Evolutionary conservation across 2,113 vertebrate species (phyloP).

Genomic region (Seriola quinqueradiata): DNA sequence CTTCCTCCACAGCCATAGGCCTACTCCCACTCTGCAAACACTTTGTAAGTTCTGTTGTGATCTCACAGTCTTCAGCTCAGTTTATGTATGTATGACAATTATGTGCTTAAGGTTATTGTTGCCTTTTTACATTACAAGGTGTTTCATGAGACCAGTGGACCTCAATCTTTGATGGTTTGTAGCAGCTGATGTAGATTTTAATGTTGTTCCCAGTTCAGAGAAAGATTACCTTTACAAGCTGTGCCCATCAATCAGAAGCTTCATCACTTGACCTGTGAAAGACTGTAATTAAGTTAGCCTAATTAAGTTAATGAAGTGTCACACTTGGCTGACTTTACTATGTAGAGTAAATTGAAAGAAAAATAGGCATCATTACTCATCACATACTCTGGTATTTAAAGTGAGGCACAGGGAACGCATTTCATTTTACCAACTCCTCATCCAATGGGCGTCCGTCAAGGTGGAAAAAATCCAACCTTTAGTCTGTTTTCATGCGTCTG

Average conservation of each 20-base stretch:
- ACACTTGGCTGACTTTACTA: slow-evolving; percentile 87
- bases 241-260: slow-evolving; percentile 87
- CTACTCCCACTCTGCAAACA: slow-evolving; percentile 45
- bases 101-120: slow-evolving; percentile 1
- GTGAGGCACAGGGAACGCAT: slow-evolving; percentile 23
- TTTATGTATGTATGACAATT: slow-evolving; percentile 5
- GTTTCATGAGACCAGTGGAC: background rate
- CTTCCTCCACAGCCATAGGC: slow-evolving; percentile 38
- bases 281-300: slow-evolving; percentile 91
- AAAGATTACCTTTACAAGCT: slow-evolving; percentile 89
- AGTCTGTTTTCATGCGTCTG: slow-evolving; percentile 21
- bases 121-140: background rate
- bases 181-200: slow-evolving; percentile 81
- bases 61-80: slow-evolving; percentile 39
- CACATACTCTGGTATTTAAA: slow-evolving; percentile 80
- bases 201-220: slow-evolving; percentile 83
- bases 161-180: background rate
- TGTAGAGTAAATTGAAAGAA: slow-evolving; percentile 89
- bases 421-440: slow-evolving; percentile 4
- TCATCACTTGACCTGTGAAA: slow-evolving; percentile 89
- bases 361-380: slow-evolving; percentile 88
- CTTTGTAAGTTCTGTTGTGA: slow-evolving; percentile 50
- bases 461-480: slow-evolving; percentile 41
- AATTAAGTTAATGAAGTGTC: slow-evolving; percentile 94
- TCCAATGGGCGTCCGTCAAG: slow-evolving; percentile 15